Conservation (phyloP, 37 sponge, comb jelly and placozoan genomes). For the Ephydatia muelleri region DNA sequence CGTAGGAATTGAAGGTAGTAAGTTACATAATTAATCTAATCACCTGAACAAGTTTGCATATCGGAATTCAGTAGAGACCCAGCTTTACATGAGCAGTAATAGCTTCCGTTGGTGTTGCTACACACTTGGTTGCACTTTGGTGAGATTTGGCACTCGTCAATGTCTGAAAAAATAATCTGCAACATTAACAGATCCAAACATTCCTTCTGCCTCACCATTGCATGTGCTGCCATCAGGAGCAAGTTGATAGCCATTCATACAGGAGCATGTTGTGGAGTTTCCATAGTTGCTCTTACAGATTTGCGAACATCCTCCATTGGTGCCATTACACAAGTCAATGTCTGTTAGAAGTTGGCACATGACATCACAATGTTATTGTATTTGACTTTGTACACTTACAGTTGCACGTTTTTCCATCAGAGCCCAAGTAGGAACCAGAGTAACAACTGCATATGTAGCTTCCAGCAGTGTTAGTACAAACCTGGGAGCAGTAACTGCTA, state of each 20-base stretch:
- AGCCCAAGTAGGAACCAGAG: neutral
- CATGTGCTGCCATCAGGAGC: neutral
- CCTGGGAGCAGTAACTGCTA: neutral
- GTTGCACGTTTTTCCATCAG: neutral
- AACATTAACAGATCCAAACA: neutral
- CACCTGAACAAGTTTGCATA: too few species aligned
- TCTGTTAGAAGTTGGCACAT: neutral
- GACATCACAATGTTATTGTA: neutral
- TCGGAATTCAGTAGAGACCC: too few species aligned
- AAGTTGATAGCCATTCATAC: neutral
- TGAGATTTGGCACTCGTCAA: neutral
- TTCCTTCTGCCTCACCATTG: neutral
- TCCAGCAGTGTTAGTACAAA: neutral
- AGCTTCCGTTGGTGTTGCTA: too few species aligned
- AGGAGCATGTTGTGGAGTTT: neutral
- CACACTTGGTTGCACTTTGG: too few species aligned
- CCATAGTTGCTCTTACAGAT: neutral
- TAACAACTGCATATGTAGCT: neutral
- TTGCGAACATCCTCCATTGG: neutral
- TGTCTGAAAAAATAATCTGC: neutral
- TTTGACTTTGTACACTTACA: neutral
- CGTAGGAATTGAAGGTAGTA: too few species aligned
- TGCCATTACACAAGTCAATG: neutral
- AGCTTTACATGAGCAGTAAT: too few species aligned
- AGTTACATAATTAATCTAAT: too few species aligned